phyloP scores from a whole-genome alignment of 2,888 invertebrate species.

The Branchellion lobata region DNA sequence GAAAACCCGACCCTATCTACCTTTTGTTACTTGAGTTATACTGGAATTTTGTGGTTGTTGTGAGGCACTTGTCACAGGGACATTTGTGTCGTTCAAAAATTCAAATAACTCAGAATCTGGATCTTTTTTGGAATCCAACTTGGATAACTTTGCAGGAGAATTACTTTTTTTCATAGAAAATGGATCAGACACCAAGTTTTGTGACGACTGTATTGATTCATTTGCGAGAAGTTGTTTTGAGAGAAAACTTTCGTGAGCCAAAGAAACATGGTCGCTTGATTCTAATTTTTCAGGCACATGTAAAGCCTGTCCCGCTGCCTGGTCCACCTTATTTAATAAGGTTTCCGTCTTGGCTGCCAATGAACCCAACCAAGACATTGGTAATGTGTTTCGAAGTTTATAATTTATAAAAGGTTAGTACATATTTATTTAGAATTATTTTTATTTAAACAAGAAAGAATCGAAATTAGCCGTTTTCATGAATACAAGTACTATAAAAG shows the following conservation, averaged over 20 bases:
- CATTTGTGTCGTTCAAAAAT: slow-evolving; percentile 61
- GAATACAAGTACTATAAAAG: no score
- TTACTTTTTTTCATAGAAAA: background rate
- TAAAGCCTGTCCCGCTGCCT: slow-evolving; percentile 72
- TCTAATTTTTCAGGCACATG: slow-evolving; percentile 50
- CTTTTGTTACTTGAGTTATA: background rate
- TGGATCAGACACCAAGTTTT: background rate
- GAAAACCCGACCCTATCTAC: no score
- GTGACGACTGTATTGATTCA: background rate
- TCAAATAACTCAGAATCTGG: slow-evolving; percentile 63
- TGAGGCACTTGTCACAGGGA: slow-evolving; percentile 44
- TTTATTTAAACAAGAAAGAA: no score
- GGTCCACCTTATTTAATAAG: slow-evolving; percentile 74
- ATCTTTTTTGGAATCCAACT: slow-evolving; percentile 53
- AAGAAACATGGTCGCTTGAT: background rate
- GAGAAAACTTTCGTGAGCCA: background rate
- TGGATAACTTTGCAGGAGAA: background rate
- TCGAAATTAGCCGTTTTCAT: no score
- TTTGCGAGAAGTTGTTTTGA: background rate
- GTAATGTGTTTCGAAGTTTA: no score
- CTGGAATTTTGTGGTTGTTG: slow-evolving; percentile 14
- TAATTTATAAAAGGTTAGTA: no score
- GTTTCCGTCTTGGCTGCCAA: slow-evolving; percentile 75
- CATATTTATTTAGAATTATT: no score
- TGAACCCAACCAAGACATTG: slow-evolving; percentile 75